Evolutionary conservation across 2,797 vertebrate genomes (phyloP), one percentile per base, ranked within the genome.

Genomic region (Protonibea diacanthus): DNA sequence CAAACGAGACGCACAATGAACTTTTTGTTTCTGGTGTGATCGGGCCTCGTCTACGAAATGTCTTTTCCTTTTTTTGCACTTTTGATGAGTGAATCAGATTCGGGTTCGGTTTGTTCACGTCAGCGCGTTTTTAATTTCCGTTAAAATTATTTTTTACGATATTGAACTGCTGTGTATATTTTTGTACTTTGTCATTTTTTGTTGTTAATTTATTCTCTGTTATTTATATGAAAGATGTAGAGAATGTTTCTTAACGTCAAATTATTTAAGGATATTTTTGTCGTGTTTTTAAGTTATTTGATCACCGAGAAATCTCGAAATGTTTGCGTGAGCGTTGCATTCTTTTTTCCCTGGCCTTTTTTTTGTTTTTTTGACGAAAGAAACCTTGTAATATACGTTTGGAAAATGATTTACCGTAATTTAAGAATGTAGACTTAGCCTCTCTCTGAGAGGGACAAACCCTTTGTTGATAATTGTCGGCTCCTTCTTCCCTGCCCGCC

Each of bases 361-460:
- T 42, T 44, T 14, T 44, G 12, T 44, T 44, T 44, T 78, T 91
- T 87, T 71, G 86, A 88, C 67, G 80, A 93, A 40, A 84, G 45
- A 78, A 89, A 94, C 84, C 84, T 88, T 96, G 94, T 95, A 95
- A 94, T 89, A 94, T 95, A 94, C 76, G 86, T 95, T 95, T 86
- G 78, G 78, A 80, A 83, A 93, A 94, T 96, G 92, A 96, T 96
- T 96, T 95, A 93, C 90, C 88, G 93, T 96, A 95, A 96, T 96
- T 96, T 96, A 95, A 96, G 96, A 97, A 96, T 96, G 96, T 97
- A 97, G 96, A 96, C 92, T 45, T 97, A 97, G 96, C 95, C 95
- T 96, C 95, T 95, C 88, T 92, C 33, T 8, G 91, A 92, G 94
- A 92, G 90, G 92, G 91, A 80, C 80, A 49, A 74, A 91, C 90